Base-by-base conservation (phyloP, 2,888 invertebrate genomes). In the Molorchus minor region DNA sequence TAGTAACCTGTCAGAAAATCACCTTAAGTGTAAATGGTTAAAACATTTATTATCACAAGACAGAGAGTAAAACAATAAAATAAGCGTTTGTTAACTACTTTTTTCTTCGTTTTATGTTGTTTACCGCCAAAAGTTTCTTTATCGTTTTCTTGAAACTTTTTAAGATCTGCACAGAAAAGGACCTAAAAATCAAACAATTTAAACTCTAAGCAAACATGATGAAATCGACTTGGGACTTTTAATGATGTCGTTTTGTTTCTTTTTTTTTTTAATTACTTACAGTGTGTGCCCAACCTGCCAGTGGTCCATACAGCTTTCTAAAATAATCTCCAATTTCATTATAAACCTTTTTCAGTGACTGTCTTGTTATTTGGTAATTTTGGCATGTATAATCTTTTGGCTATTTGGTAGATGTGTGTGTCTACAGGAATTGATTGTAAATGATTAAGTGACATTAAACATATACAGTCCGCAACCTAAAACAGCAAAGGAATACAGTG, bases 401-500 rank as follows among this genome's bases (percentile, higher is more conserved):
- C 96, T 67, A 98, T 90, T 82, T 96, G 93, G 80, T 91, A 94
- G 17, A 99, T 93, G 76, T 99, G 98, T 0, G 97, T 97, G 80
- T 99, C 98, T 0, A 98, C 92, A 0, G 98, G 98, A 52, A 99
- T 87, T 0, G 96, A 90, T 71, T 91, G 87, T 46, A 93, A 80
- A 77, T 98, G 94, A 56, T 91, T 90, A 47, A 99, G 79, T 0
- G 97, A 96, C 98, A 99, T 98, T 15, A 99, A 84, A 76, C 95
- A 96, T 70, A 99, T 92, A 80, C 98, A 99, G 81, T 99, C 98
- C 0, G 98, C 96, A 13, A 99, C 94, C 92, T 93, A 72, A 30
- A 78, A 78, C 64, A 61, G 61, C 60, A 21, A 43, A 25, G 8
- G 8, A 25, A 25, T 5, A 25, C 25, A 25, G n/a, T n/a, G n/a